Evolutionary conservation across 1,140 invertebrate species (phyloP), one percentile per base, ranked within the genome.

Genomic region (Drosophila willistoni): DNA sequence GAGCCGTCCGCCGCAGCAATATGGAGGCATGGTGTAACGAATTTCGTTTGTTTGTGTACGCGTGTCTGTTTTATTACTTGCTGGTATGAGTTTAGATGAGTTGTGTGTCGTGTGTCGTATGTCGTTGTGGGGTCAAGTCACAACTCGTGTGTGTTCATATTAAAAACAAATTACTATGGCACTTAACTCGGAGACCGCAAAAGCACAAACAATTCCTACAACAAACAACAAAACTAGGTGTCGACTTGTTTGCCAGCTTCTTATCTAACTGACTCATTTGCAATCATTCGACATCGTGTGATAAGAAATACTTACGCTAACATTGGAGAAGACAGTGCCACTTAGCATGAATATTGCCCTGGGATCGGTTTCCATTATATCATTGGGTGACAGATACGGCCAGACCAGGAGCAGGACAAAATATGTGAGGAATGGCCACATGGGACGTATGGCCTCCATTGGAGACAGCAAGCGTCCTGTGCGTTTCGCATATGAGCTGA

Each of bases 261-360:
- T 51, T 51, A 51, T 51, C 44, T 22, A 51, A 22, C 17, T 51
- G 44, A 51, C 44, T 51, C 44, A 51, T 22, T 22, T 22, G 19
- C 14, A 7, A 22, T 19, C 17, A 3, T 29, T 51, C 44, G 44
- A 22, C 44, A 51, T 22, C 2, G 19, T 51, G 22, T 22, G 44
- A 51, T 51, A 51, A 51, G 44, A 51, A 51, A 51, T n/a, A 96
- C 96, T 97, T 94, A 98, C 98, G 91, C 97, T 97, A 73, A 99
- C 98, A 92, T 99, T 98, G 39, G 98, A 98, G 92, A 99, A 99
- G 57, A 98, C 95, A 22, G 97, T 98, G 76, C 98, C 98, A 68
- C 96, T 95, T 17, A 97, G 94, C 87, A 97, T 95, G 92, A 96
- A 97, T 73, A 98, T 94, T 14, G 95, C 94, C 73, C 98, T 94